A percentile compares a stretch with the other conserved stretches of the same genome.
Conservation (phyloP, 2,113 vertebrate genomes). For the Callopanchax toddi region DNA sequence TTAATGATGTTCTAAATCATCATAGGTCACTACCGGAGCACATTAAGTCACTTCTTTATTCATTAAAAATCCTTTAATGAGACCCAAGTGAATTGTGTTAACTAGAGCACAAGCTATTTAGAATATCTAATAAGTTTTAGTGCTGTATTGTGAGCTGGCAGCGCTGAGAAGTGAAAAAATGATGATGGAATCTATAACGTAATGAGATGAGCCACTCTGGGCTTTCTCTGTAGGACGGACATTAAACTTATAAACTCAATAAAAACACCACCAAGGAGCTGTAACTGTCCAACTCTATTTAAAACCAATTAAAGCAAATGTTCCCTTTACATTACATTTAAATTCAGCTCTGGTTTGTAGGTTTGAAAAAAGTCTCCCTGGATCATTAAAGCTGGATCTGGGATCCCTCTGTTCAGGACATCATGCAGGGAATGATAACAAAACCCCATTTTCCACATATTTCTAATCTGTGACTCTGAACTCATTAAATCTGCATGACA, state of each 20-base stretch:
- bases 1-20: conserved; percentile 68
- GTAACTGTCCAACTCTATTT: not conserved
- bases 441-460: not conserved
- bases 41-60: conserved; percentile 59
- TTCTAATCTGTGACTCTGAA: not conserved
- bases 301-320: not conserved
- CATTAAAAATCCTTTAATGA: conserved; percentile 71
- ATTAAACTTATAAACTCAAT: conserved; percentile 21
- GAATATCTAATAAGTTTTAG: conserved; percentile 49
- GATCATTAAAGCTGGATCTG: not conserved
- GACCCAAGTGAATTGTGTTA: conserved; percentile 63
- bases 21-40: conserved; percentile 58
- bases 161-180: conserved; percentile 34
- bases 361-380: not conserved
- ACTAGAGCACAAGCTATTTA: conserved; percentile 58
- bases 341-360: conserved; percentile 2
- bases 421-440: no score
- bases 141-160: conserved; percentile 22
- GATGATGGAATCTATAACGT: conserved; percentile 13
- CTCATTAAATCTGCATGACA: not conserved
- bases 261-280: not conserved
- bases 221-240: conserved; percentile 12
- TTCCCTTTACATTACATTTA: not conserved
- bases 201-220: conserved; percentile 22
- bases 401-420: not conserved